Percentiles rank a stretch among this genome's conserved stretches.
These are phyloP conservation scores for Seira ritae DNA, from an alignment of 2,888 invertebrate species.

Conservation along the genomic window DNA sequence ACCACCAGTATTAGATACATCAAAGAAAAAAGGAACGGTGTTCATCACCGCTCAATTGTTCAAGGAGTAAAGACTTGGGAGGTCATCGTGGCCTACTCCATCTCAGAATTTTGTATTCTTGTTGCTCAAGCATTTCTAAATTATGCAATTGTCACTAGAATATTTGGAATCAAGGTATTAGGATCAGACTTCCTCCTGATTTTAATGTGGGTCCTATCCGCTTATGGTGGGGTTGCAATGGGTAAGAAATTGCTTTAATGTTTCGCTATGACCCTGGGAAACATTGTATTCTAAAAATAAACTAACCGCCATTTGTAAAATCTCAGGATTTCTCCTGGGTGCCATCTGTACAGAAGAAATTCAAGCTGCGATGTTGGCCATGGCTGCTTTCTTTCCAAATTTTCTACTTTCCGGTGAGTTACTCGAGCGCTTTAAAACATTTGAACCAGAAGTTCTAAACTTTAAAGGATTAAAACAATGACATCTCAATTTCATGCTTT, in stretches of 20 bases:
- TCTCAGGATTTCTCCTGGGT: constrained; percentile 89
- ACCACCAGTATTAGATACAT: constrained; percentile 59
- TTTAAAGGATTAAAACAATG: not conserved
- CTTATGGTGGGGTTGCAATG: constrained; percentile 54
- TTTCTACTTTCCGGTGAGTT: constrained; percentile 34
- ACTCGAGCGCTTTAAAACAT: not conserved
- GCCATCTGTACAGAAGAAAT: constrained; percentile 93
- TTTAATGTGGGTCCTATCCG: constrained; percentile 37
- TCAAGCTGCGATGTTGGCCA: constrained; percentile 86
- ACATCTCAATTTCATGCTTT: not conserved
- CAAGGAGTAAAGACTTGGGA: constrained; percentile 76
- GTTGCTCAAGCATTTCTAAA: constrained; percentile 35
- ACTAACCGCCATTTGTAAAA: not conserved
- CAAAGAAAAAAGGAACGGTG: constrained; percentile 61
- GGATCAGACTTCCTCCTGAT: constrained; percentile 34
- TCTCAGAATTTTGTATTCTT: constrained; percentile 54
- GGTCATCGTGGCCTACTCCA: constrained; percentile 49
- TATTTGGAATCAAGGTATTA: constrained; percentile 37
- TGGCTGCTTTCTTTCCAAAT: constrained; percentile 63
- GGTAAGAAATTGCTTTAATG: constrained; percentile 17
- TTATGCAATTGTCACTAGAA: constrained; percentile 30
- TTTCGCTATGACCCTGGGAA: no score
- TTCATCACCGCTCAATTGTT: constrained; percentile 64
- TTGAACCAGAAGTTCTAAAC: not conserved
- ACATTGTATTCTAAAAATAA: not conserved